Base-by-base conservation (phyloP, 2,888 invertebrate species). In the Sminthurinus aureus region DNA sequence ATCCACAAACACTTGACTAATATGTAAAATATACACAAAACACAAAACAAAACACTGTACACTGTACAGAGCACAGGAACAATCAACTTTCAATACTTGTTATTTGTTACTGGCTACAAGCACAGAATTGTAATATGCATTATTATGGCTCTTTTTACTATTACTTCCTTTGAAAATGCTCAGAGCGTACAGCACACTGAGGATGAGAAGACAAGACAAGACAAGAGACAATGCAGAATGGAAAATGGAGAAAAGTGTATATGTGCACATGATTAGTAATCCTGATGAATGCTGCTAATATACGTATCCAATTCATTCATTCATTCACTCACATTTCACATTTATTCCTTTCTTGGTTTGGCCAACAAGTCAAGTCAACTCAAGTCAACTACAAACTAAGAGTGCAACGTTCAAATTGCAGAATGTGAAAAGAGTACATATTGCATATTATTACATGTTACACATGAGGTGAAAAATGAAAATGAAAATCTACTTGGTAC, bases 181-280 rank as follows among this genome's bases (percentile, higher is more conserved):
- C 6, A 38, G 1, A 38, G 6, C 38, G 1, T 38, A 38, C 6
- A 38, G 6, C 38, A 38, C 6, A 6, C 38, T 38, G 38, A 6
- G 1, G 38, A 38, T 38, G 38, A 38, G 38, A 38, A 38, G 38
- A 38, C 38, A 38, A 38, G 1, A 6, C 38, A 38, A 6, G 38
- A 38, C 38, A 38, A 38, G 38, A 6, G 3, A 38, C 38, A 38
- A n/a, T n/a, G n/a, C 24, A 13, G 22, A 20, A 73, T 26, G 13
- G 73, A 73, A 24, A 4, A 73, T 73, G 26, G 52, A 52, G 52
- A 52, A 52, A 20, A 74, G 24, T 74, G 24, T 74, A 26, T 26
- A 18, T 15, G 52, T 38, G 51, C 1, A 76, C 3, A 76, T 52
- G 77, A 77, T 77, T 77, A 64, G 52, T 77, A 77, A 77, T 77